phyloP scores from a whole-genome alignment of 2,888 invertebrate genomes.

The Dusona sp. region DNA sequence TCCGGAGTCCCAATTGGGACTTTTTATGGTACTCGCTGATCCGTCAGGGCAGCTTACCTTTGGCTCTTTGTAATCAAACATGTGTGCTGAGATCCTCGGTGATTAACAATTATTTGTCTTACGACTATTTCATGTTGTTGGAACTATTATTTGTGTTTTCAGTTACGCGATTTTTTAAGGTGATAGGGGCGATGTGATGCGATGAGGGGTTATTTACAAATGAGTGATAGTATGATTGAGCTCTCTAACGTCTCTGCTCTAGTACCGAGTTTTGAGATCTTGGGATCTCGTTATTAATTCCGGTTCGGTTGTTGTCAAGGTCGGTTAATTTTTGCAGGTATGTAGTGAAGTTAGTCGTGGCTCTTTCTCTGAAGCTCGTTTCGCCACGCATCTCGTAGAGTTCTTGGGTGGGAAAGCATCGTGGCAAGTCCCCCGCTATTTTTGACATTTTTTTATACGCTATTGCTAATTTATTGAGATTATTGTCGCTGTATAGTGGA shows the following conservation, averaged over 20 bases:
- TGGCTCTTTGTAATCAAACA: slow-evolving; percentile 14
- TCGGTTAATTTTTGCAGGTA: not conserved
- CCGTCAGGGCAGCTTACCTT: slow-evolving; percentile 25
- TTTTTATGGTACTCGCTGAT: too few relatives aligned
- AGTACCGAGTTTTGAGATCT: slow-evolving; percentile 16
- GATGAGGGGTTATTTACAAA: slow-evolving; percentile 1
- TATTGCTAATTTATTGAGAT: too few relatives aligned
- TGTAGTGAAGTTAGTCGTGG: too few relatives aligned
- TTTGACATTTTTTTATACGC: too few relatives aligned
- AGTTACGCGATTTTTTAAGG: slow-evolving; percentile 3
- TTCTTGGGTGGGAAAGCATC: too few relatives aligned
- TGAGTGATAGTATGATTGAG: slow-evolving; percentile 3
- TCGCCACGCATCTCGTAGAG: too few relatives aligned
- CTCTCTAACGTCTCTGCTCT: slow-evolving; percentile 22
- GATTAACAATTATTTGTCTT: slow-evolving; percentile 18
- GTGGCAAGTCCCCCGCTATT: too few relatives aligned
- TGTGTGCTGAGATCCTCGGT: slow-evolving; percentile 21
- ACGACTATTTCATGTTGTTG: slow-evolving; percentile 14
- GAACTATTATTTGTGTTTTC: slow-evolving; percentile 9
- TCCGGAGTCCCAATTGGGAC: too few relatives aligned
- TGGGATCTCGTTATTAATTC: slow-evolving; percentile 14
- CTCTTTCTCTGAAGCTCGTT: too few relatives aligned
- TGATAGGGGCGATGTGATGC: slow-evolving; percentile 16
- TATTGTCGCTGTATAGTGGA: too few relatives aligned
- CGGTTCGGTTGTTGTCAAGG: slow-evolving; percentile 24